These are phyloP conservation scores for Glyptemys insculpta DNA, from an alignment of 2,797 vertebrate genomes.

Conservation along the genomic window DNA sequence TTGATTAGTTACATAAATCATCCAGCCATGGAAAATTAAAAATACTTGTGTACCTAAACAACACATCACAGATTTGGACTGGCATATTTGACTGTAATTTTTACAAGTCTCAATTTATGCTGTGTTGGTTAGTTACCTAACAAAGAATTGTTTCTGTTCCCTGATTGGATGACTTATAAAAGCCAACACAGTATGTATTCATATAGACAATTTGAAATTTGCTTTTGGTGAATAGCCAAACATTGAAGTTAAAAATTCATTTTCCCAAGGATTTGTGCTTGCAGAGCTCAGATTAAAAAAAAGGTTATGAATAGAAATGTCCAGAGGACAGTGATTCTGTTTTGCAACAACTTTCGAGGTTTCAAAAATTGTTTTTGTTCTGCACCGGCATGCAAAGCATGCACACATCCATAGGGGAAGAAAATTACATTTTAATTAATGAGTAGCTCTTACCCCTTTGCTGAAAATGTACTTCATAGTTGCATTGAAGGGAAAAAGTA, in stretches of 20 bases:
- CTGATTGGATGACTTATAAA: neutral
- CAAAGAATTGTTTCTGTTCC: conserved; percentile 13
- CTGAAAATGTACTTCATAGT: neutral
- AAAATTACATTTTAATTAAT: neutral
- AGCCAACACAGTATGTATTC: neutral
- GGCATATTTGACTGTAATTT: neutral
- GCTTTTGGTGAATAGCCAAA: neutral
- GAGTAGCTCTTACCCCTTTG: neutral
- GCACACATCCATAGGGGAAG: neutral
- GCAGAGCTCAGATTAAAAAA: neutral
- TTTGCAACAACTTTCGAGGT: conserved; percentile 12
- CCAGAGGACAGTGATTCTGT: neutral
- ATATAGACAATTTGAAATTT: neutral
- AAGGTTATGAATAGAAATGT: conserved; percentile 2
- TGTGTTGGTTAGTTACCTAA: neutral
- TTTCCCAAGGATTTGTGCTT: neutral
- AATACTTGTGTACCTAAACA: neutral
- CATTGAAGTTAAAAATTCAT: conserved; percentile 9
- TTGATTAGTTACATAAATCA: neutral
- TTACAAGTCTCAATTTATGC: neutral
- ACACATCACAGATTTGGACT: neutral
- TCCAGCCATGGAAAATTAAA: neutral
- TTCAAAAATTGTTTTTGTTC: conserved; percentile 38
- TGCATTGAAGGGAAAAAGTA: neutral
- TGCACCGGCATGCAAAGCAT: neutral